Evolutionary conservation across 2,113 vertebrate species (phyloP).

Genomic region (Cyprinodon brontotheroides): DNA sequence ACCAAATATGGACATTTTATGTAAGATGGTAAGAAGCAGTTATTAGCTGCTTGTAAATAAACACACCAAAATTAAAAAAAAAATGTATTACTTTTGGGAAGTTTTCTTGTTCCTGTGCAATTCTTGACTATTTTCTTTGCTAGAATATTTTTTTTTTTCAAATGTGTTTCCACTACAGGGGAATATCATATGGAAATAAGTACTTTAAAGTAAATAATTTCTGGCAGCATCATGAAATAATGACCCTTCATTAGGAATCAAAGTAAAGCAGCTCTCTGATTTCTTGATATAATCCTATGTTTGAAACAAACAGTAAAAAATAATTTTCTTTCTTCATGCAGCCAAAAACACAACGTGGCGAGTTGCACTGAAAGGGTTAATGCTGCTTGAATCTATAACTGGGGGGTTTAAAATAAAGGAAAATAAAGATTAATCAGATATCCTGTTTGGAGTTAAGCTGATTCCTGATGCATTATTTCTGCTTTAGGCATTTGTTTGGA

Average conservation of each 20-base stretch:
- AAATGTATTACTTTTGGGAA: not conserved
- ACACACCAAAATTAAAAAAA: not conserved
- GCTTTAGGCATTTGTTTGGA: not conserved
- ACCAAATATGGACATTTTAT: not conserved
- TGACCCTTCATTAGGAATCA: too few species aligned
- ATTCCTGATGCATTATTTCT: conserved; percentile 8
- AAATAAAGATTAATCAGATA: not conserved
- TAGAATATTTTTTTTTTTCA: not conserved
- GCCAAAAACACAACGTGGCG: not conserved
- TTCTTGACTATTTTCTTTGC: not conserved
- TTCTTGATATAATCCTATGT: not conserved
- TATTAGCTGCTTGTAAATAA: not conserved
- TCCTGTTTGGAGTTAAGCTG: conserved; percentile 9
- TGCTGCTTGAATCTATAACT: not conserved
- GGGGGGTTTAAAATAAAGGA: not conserved
- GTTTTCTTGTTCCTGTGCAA: not conserved
- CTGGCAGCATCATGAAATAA: too few species aligned
- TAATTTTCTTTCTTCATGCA: not conserved
- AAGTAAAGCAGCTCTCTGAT: too few species aligned
- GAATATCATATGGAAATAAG: too few species aligned
- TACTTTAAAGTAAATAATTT: too few species aligned
- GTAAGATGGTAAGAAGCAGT: not conserved
- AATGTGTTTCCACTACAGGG: too few species aligned
- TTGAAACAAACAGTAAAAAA: not conserved
- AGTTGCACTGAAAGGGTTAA: not conserved